Evolutionary conservation across 1,140 invertebrate genomes (phyloP).

Genomic region (Hesperophylax magnus): DNA sequence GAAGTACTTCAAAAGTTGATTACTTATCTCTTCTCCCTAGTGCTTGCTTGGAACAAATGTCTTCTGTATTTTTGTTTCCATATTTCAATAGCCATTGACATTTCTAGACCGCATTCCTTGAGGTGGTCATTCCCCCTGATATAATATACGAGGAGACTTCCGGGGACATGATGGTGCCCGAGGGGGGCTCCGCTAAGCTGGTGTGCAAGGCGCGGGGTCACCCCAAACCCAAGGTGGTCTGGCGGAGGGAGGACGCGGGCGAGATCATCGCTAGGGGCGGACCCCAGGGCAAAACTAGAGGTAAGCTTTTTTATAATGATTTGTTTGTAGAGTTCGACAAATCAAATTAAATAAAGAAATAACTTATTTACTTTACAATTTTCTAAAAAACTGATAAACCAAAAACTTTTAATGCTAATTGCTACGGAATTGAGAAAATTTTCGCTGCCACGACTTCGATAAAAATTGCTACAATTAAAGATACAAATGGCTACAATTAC

Average conservation of each 20-base stretch:
- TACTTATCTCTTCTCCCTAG: too few relatives aligned
- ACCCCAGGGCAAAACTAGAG: conserved; percentile 79
- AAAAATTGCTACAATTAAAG: conserved; percentile 7
- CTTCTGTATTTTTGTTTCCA: too few relatives aligned
- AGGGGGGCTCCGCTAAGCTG: conserved; percentile 90
- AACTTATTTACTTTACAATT: too few relatives aligned
- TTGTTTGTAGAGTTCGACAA: too few relatives aligned
- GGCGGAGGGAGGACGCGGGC: conserved; percentile 89
- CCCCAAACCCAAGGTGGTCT: conserved; percentile 87
- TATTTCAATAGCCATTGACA: not conserved
- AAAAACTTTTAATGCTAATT: too few relatives aligned
- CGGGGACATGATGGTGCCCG: conserved; percentile 91
- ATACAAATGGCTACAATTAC: conserved; percentile 21
- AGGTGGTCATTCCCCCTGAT: conserved; percentile 92
- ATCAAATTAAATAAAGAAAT: too few relatives aligned
- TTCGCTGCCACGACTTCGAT: not conserved
- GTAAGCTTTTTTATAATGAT: conserved; percentile 61
- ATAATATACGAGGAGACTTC: conserved; percentile 91
- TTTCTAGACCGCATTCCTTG: conserved; percentile 83
- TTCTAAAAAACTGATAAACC: too few relatives aligned
- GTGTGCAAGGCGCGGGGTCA: conserved; percentile 89
- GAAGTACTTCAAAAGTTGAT: too few relatives aligned
- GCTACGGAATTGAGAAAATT: not conserved
- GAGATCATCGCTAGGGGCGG: conserved; percentile 83
- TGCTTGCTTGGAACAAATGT: too few relatives aligned